Evolutionary conservation across 2,888 invertebrate species (phyloP), one percentile per base, ranked within the genome.

Genomic region (Scaptomyza cyrtandrae): DNA sequence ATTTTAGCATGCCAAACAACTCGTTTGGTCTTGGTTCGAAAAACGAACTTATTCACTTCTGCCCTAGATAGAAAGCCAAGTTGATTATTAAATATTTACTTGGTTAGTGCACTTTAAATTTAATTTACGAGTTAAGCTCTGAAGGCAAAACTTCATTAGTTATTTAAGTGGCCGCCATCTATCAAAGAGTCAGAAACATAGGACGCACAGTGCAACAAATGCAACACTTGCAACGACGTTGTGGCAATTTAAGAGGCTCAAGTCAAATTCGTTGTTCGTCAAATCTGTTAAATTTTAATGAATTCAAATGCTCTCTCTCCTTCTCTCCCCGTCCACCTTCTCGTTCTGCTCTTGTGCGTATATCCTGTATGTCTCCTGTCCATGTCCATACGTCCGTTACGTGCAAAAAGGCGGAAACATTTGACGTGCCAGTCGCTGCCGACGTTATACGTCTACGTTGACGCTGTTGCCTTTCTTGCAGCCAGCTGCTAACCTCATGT

Each of bases 401-500:
- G 85, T 75, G 85, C 86, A 85, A 85, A 83, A 82, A 72, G 76
- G 74, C 83, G 86, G 86, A 83, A 83, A 76, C 88, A 87, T 82
- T 69, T 85, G 82, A 85, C 82, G 79, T 87, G 88, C 57, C 71
- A 65, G 64, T 44, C 67, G 44, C 59, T 49, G 61, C 50, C 41
- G 16, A 9, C 19, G 16, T 13, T 10, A 11, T n/a, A 41, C 44
- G 48, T 13, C 0, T 16, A 19, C 49, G 16, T 6, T 13, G 44
- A 44, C 19, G 44, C 13, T 13, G 19, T 24, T 6, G 44, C 44
- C 19, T 50, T 50, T 50, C 49, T 50, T 50, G 19, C 7, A 31
- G 49, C 33, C 49, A 16, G 49, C 33, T 50, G 49, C 39, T 39
- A 35, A 24, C 52, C 52, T 52, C 27, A 10, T 31, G 53, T 46